Base-by-base conservation (phyloP, 35 echinoderm and acorn worm genomes). In the Acanthaster planci region DNA sequence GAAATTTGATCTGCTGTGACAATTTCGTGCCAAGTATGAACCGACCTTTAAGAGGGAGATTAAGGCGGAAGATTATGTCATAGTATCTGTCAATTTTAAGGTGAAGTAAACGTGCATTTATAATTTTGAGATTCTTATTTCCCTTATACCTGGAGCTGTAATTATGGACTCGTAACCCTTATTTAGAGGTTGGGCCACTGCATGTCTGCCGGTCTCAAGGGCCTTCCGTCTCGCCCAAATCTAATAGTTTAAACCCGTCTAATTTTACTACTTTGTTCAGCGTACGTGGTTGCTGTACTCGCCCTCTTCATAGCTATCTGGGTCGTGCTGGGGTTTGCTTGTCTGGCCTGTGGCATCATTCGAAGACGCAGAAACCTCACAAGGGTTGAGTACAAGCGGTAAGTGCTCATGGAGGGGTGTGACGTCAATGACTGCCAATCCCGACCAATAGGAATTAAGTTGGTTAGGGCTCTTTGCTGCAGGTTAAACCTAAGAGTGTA, bases 321-420 rank as follows among this genome's bases (percentile, higher is more conserved):
- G 81, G 53, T 81, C 14, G 56, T 57, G 5, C 32, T 83, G 8
- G 81, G 81, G 8, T 36, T 60, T 36, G 56, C 52, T 16, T 83
- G 81, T 36, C 18, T 83, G 26, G 81, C 52, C 16, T 83, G 81
- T 58, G 40, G 81, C 35, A 57, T 83, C n/a, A 51, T 53, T 36
- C 81, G 81, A 29, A 83, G 56, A 40, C 51, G 38, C 16, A 54
- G 56, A 1, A 57, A 31, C 31, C 0, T 51, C 12, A 53, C 81
- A 17, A 72, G 29, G 9, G 29, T 83, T 12, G 81, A 83, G 59
- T 83, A 83, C 56, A 83, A 83, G 37, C 55, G 81, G 81, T 83
- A 9, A 38, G 81, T 83, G 42, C 18, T 31, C 23, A 27, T 35
- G 2, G 42, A 47, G 42, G 42, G 12, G 42, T 47, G 42, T 47